Evolutionary conservation across 2,888 invertebrate genomes (phyloP), one percentile per base, ranked within the genome.

Genomic region (Aphodius sticticus): DNA sequence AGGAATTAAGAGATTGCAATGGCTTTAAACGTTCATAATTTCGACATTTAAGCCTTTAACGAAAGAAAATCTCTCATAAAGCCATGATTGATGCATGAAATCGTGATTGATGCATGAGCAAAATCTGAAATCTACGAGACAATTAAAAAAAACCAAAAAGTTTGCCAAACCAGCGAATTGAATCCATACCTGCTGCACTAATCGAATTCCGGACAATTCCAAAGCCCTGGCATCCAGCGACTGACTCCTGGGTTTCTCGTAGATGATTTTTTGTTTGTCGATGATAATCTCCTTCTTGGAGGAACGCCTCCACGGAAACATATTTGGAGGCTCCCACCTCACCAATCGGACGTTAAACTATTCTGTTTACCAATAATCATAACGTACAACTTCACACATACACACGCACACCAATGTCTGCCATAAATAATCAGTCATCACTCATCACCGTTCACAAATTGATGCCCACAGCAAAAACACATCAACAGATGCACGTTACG

Each of bases 141-240:
- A 26, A 26, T 26, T 26, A 26, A 26, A 53, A 53, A 53, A 2
- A 53, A 9, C 53, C 4, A 53, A 53, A 53, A 7, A 7, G 53
- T 53, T 53, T 53, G 53, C 7, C 26, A 53, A 5, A 53, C 6
- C 26, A 26, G 26, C 26, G 26, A 26, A 12, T 53, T 53, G 1
- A 1, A 53, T 53, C 53, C 53, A 53, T 90, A 91, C 91, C 85
- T 91, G 90, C 84, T 93, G 92, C 12, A 93, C 89, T 78, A 93
- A 91, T 78, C 91, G 91, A 82, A 94, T 91, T 69, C 95, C 95
- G 80, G 94, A 93, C 78, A 92, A 90, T 86, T 95, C 94, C 86
- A 95, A 89, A 7, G 94, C 92, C 82, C 93, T 92, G 37, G 95
- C 92, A 87, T 95, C 95, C 87, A 95, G 88, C 0, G 95, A 95